Conservation (phyloP, 1,140 invertebrate species). For the Drosophila bocqueti region DNA sequence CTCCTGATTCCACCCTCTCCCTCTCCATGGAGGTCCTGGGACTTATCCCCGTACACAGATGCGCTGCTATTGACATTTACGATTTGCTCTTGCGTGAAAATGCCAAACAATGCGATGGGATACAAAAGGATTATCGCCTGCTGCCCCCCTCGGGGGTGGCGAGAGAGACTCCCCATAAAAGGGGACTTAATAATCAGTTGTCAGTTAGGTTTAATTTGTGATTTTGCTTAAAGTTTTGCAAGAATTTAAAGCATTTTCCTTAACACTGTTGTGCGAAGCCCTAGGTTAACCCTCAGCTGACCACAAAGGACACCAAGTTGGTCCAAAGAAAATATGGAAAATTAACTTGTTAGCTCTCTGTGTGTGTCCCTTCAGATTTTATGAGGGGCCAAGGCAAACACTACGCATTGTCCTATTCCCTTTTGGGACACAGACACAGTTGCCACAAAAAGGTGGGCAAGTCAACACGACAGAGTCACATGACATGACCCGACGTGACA, state of each 20-base stretch:
- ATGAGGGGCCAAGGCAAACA: constrained; percentile 60
- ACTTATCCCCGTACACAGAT: constrained; percentile 22
- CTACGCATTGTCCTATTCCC: constrained; percentile 67
- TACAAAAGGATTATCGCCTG: constrained; percentile 74
- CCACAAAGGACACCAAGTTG: constrained; percentile 34
- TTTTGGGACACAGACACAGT: constrained; percentile 62
- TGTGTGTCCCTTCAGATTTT: constrained; percentile 21
- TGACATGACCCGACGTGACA: constrained; percentile 13
- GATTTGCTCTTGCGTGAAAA: constrained; percentile 80
- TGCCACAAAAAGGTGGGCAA: constrained; percentile 71
- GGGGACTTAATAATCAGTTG: constrained; percentile 21
- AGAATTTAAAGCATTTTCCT: constrained; percentile 16
- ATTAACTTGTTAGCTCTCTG: constrained; percentile 75
- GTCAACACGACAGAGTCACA: constrained; percentile 65
- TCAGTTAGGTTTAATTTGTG: constrained; percentile 2
- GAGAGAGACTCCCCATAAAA: not conserved
- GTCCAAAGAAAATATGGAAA: constrained; percentile 80
- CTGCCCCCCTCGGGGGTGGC: constrained; percentile 1
- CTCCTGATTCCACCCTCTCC: constrained; percentile 8
- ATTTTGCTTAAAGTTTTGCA: constrained; percentile 14
- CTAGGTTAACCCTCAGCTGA: constrained; percentile 9
- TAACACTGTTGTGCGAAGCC: not conserved
- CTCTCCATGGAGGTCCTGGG: not conserved
- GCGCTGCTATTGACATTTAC: constrained; percentile 79
- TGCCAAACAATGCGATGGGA: constrained; percentile 59